Evolutionary conservation across 2,113 vertebrate species (phyloP).

Genomic region (Butastur rufipennis): DNA sequence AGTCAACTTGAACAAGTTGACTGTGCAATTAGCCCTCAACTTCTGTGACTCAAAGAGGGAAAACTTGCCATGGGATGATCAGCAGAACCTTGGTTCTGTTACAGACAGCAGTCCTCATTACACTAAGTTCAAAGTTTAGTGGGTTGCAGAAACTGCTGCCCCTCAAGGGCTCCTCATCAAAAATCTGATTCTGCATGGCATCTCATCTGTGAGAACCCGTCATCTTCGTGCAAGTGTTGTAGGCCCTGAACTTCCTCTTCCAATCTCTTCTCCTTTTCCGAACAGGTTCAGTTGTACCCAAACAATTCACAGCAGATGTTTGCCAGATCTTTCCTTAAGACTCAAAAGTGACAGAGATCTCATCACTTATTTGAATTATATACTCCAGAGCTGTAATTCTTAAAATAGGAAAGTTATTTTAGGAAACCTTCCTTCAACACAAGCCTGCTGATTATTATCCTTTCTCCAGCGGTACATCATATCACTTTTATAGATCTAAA

Average conservation of each 20-base stretch:
- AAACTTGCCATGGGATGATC: neutral
- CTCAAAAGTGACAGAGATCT: neutral
- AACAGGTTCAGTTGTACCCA: neutral
- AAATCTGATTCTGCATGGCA: neutral
- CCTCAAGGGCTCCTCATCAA: neutral
- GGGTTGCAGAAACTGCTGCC: neutral
- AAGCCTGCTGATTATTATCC: neutral
- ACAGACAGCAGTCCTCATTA: neutral
- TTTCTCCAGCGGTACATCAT: neutral
- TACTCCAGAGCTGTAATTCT: neutral
- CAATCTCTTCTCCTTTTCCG: neutral
- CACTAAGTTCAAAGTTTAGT: neutral
- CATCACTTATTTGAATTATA: neutral
- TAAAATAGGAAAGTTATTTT: neutral
- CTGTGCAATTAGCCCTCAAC: neutral
- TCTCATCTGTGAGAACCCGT: rapidly evolving
- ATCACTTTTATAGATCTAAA: neutral
- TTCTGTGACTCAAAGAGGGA: neutral
- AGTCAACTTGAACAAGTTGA: neutral
- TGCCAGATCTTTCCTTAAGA: neutral
- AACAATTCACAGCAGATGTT: neutral
- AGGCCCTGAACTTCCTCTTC: neutral
- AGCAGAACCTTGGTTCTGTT: neutral
- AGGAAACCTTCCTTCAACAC: neutral
- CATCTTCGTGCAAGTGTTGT: neutral